Conservation (phyloP, 2,888 invertebrate species). For the Euclidia mi region DNA sequence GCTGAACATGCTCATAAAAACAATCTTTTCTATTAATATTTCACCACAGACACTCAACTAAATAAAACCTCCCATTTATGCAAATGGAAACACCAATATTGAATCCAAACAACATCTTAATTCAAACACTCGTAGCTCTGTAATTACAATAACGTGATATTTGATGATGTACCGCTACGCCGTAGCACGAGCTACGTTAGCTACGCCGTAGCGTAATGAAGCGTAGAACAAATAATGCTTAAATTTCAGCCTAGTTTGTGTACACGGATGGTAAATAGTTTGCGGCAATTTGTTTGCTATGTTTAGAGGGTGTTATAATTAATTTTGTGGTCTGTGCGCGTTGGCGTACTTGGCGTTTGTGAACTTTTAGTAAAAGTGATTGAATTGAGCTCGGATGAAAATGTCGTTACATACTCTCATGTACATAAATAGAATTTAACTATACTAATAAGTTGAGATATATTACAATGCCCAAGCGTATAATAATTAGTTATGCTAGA, state of each 20-base stretch:
- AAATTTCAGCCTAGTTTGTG: constrained; percentile 27
- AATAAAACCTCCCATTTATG: background rate
- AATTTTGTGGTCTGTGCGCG: too few species aligned
- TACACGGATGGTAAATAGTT: constrained; percentile 13
- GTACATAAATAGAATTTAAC: too few species aligned
- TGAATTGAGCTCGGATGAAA: too few species aligned
- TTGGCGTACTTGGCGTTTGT: background rate
- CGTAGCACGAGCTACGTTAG: constrained; percentile 32
- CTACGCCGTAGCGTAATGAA: constrained; percentile 62
- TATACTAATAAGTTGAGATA: too few species aligned
- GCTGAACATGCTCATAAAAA: too few species aligned
- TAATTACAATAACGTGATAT: constrained; percentile 33
- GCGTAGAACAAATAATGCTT: constrained; percentile 58
- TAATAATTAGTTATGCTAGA: too few species aligned
- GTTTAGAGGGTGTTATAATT: background rate
- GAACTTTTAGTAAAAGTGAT: too few species aligned
- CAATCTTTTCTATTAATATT: too few species aligned
- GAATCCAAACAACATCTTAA: constrained; percentile 27
- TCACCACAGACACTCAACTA: too few species aligned
- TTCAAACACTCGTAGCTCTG: constrained; percentile 37
- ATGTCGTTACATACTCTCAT: too few species aligned
- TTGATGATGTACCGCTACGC: constrained; percentile 27
- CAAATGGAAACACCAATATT: constrained; percentile 18
- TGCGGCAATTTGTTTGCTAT: constrained; percentile 20
- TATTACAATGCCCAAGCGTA: too few species aligned